Conservation (phyloP, 2,888 invertebrate genomes). For the Ceriagrion tenellum region DNA sequence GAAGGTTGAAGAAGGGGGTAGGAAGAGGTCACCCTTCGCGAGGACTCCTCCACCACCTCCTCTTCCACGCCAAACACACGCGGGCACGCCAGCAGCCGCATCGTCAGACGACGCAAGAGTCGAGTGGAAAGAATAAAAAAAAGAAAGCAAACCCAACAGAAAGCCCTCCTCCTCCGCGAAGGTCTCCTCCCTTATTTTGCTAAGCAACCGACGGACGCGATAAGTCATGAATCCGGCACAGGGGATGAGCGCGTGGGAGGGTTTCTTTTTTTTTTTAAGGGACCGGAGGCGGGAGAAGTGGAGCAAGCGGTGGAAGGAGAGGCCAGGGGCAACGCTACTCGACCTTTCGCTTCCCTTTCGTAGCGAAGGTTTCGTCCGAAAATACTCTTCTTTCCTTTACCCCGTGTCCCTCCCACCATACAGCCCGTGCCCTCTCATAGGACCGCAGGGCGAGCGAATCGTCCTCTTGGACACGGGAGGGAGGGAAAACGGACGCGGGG, state of each 20-base stretch:
- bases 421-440: background rate
- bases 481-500: no score
- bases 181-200: background rate
- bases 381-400: background rate
- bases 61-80: background rate
- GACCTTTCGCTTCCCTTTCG: background rate
- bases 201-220: slow-evolving; percentile 53
- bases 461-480: no score
- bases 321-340: background rate
- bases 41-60: background rate
- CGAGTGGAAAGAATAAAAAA: background rate
- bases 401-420: background rate
- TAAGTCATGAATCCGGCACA: slow-evolving; percentile 49
- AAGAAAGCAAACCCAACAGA: background rate
- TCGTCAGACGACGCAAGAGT: background rate
- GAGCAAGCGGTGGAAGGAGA: background rate
- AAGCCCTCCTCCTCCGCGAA: background rate
- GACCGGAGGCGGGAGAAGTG: background rate
- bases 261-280: background rate
- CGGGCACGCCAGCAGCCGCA: background rate
- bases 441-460: background rate
- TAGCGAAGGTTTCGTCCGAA: background rate
- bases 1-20: background rate
- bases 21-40: background rate
- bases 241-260: background rate